phyloP scores from a whole-genome alignment of 2,113 vertebrate genomes.

The Leptosomus discolor region DNA sequence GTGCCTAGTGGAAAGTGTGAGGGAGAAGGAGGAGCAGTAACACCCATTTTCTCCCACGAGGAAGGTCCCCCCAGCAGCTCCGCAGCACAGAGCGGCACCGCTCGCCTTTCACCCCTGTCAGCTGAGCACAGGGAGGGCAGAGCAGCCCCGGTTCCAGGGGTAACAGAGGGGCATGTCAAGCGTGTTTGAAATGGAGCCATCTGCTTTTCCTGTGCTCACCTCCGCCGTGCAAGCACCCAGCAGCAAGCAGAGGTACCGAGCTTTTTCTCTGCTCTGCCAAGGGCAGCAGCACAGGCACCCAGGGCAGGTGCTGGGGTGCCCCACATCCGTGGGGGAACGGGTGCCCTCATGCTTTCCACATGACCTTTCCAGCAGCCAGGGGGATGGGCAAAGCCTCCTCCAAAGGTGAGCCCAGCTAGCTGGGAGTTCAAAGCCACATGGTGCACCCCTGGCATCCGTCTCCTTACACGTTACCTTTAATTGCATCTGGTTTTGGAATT shows the following conservation, averaged over 20 bases:
- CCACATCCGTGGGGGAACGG: rapidly evolving
- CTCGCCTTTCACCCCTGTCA: background rate
- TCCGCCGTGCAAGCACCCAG: background rate
- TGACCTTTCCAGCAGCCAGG: background rate
- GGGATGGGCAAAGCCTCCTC: background rate
- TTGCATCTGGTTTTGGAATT: background rate
- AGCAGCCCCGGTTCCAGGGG: background rate
- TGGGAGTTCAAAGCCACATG: background rate
- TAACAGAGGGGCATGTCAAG: background rate
- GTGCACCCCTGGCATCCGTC: background rate
- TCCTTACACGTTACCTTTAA: background rate
- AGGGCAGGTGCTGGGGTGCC: background rate
- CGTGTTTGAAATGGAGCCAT: background rate
- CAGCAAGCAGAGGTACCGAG: background rate
- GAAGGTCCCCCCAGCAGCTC: rapidly evolving
- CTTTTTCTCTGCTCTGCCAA: background rate
- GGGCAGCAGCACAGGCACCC: background rate
- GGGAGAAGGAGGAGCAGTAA: background rate
- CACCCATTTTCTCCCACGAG: background rate
- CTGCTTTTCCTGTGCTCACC: background rate
- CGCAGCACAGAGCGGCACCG: background rate
- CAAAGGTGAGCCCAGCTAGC: background rate
- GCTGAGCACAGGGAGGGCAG: background rate
- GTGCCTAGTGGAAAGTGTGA: background rate
- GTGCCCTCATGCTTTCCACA: background rate